Evolutionary conservation across 2,113 vertebrate genomes (phyloP), one percentile per base, ranked within the genome.

Genomic region (Menidia beryllina): DNA sequence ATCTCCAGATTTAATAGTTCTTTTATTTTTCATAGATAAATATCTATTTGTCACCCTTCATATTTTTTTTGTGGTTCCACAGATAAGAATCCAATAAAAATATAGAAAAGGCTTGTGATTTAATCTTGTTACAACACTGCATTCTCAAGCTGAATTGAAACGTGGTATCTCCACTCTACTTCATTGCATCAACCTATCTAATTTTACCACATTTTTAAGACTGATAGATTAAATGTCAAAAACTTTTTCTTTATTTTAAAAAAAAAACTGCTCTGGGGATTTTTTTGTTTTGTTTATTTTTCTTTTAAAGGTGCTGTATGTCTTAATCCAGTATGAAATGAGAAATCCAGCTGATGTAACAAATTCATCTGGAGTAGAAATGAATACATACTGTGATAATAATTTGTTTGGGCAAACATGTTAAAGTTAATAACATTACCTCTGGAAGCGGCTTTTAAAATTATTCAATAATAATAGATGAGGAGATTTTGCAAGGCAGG

Each of bases 351-450:
- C 39, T 45, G 17, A n/a, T 45, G n/a, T n/a, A 17, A 43, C 3
- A 4, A 17, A n/a, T 45, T 45, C 19, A 43, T 19, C 41, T 1
- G 3, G 41, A 45, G 41, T 21, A 76, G 23, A 62, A 30, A 43
- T 5, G 24, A 64, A 67, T 23, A 64, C n/a, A 20, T 34, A 69
- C 53, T 30, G 25, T 25, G 65, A 70, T 19, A 34, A 74, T 75
- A 25, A 76, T 84, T 78, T 79, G 70, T 78, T 79, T 51, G 73
- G 75, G 59, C 64, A 78, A 69, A 45, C 14, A 81, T 69, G 60
- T 60, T 82, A 57, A 53, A 60, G 58, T 36, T 41, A 66, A 82
- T 53, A 64, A 79, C 86, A 61, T 80, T 80, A 85, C 55, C 58
- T 34, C 17, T 30, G 55, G 71, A 72, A 69, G 25, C 2, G 66